phyloP scores from a whole-genome alignment of 2,888 invertebrate genomes.

The Eristalinus aeneus region DNA sequence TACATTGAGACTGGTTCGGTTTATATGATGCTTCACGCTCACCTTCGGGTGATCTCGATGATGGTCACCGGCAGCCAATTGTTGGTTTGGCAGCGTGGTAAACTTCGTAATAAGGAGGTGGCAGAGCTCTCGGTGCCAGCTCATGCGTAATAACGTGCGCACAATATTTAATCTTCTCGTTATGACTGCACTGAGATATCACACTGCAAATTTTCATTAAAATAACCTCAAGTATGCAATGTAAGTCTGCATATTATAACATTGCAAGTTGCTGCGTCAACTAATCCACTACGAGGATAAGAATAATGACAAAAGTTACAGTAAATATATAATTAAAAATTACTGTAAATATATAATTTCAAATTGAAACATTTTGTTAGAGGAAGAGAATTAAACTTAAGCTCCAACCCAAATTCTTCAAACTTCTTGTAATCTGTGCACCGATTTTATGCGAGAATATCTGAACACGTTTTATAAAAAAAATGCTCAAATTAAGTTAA shows the following conservation, averaged over 20 bases:
- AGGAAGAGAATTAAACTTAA: too few relatives aligned
- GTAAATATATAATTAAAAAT: too few relatives aligned
- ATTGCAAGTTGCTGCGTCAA: too few relatives aligned
- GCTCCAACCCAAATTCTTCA: too few relatives aligned
- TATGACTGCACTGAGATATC: conserved; percentile 39
- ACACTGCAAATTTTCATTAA: conserved; percentile 45
- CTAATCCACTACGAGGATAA: too few relatives aligned
- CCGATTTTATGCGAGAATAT: too few relatives aligned
- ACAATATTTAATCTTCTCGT: conserved; percentile 64
- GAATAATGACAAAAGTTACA: too few relatives aligned
- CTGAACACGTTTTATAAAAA: too few relatives aligned
- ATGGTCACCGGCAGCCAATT: neutral
- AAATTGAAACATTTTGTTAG: too few relatives aligned
- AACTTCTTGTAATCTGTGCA: too few relatives aligned
- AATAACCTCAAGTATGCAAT: neutral
- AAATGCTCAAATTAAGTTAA: too few relatives aligned
- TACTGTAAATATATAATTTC: too few relatives aligned
- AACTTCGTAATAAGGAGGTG: conserved; percentile 32
- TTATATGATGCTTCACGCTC: conserved; percentile 58
- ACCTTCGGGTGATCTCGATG: conserved; percentile 43
- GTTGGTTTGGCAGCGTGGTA: neutral
- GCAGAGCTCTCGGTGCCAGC: conserved; percentile 21
- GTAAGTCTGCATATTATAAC: conserved; percentile 19
- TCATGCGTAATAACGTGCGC: conserved; percentile 67
- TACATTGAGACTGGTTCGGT: conserved; percentile 61